Conservation (phyloP, 2,888 invertebrate species). For the Acleris laterana region DNA sequence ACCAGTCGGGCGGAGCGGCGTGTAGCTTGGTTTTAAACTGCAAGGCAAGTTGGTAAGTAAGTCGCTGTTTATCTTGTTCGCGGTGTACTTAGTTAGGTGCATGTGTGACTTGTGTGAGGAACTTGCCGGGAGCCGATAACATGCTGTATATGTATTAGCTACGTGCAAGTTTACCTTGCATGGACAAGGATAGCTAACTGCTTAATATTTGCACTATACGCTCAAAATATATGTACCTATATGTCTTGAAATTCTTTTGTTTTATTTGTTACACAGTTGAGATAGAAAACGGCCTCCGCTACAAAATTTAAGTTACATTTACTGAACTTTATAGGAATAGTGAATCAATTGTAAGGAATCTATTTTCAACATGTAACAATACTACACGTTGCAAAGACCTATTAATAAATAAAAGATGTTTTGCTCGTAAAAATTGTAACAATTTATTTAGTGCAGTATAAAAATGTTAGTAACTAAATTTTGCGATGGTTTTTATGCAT, state of each 20-base stretch:
- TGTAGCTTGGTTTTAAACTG: constrained; percentile 26
- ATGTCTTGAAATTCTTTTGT: neutral
- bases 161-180: constrained; percentile 37
- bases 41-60: constrained; percentile 21
- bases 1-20: neutral
- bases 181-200: neutral
- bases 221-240: neutral
- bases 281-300: too few species aligned
- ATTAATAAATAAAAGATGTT: too few species aligned
- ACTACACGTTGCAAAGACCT: too few species aligned
- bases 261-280: too few species aligned
- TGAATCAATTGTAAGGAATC: too few species aligned
- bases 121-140: constrained; percentile 13
- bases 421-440: too few species aligned
- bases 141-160: constrained; percentile 40
- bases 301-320: too few species aligned
- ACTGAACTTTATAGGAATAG: too few species aligned
- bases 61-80: constrained; percentile 32
- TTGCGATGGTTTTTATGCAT: too few species aligned
- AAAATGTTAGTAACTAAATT: too few species aligned
- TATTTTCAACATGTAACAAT: too few species aligned
- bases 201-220: neutral
- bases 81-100: constrained; percentile 29
- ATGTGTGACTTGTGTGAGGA: constrained; percentile 12
- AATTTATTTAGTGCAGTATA: too few species aligned